Evolutionary conservation across 2,888 invertebrate species (phyloP), one percentile per base, ranked within the genome.

Genomic region (Diabrotica balteata): DNA sequence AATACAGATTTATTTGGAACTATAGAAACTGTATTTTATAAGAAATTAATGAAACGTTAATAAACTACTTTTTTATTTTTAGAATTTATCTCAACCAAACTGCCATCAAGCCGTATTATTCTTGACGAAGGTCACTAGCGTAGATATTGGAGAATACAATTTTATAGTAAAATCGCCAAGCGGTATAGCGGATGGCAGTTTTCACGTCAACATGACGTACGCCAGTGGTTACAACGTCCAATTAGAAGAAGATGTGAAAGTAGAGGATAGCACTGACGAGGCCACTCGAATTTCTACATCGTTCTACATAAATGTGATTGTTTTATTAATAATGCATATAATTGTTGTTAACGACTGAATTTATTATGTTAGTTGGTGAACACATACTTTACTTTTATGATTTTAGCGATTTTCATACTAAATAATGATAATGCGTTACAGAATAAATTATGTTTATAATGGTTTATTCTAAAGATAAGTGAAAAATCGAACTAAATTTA

Each of bases 101-200:
- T 89, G 90, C 82, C 86, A 88, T 81, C 86, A 87, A 80, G 87
- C 89, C 68, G 86, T 87, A 67, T 81, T 90, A 73, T 88, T 86
- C 73, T 86, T 90, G 74, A 85, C 86, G 58, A 85, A 86, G 75
- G 88, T 90, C 57, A 86, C 86, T 63, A 84, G 84, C 67, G 84
- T 85, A 49, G 89, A 90, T 80, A 86, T 87, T 10, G 90, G 90
- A 43, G 90, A 90, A 80, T 89, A 90, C 83, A 84, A 86, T 72
- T 86, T 90, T 73, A 82, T 90, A 70, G 90, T 90, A 45, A 86
- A 88, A 75, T 90, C 90, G 61, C 83, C 87, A 50, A 86, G 86
- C 75, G 90, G 90, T 63, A 84, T 89, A 72, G 87, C 89, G 55
- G 90, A 90, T 80, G 89, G 89, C 59, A 86, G 86, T 72, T 87